Evolutionary conservation across 2,113 vertebrate species (phyloP), one percentile per base, ranked within the genome.

Genomic region (Haemorhous mexicanus): DNA sequence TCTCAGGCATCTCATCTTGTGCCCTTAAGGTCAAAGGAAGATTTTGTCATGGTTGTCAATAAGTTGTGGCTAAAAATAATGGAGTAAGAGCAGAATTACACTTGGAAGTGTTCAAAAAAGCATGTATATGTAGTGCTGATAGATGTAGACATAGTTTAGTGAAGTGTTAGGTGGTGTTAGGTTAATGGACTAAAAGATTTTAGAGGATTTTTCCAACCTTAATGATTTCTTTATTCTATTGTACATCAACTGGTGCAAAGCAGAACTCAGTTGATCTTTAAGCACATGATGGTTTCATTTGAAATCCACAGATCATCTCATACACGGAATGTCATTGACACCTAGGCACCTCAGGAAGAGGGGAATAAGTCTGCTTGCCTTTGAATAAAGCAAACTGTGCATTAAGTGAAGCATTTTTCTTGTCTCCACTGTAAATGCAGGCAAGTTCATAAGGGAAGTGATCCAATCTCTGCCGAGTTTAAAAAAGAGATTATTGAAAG

Each of bases 401-500:
- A 28, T 86, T 80, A 83, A 88, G 27, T 58, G 58, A 93, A 88
- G 14, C 9, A 27, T 77, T 91, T 92, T 93, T 96, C 79, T 81
- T 87, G 41, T 73, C 28, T 68, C 37, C 20, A 7, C 41, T 94
- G 62, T 79, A 63, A 96, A 96, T 93, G 18, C 87, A 99, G 99
- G 98, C 98, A 98, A 62, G 96, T 98, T 89, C 98, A 96, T 87
- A 97, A 98, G 72, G 99, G 99, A 77, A 97, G 97, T 87, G 98
- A 98, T 53, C 98, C 97, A 10, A 24, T 98, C 64, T 97, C 98
- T 56, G 62, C 94, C 35, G 92, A 94, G 81, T 91, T 90, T 61
- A 98, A 93, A 96, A 97, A 93, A 87, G 92, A 97, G n/a, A 56
- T 99, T 84, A 59, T 95, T 30, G 98, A 98, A 94, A 98, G 98